Conservation (phyloP, 1,140 invertebrate genomes). For the Pogonomyrmex californicus region DNA sequence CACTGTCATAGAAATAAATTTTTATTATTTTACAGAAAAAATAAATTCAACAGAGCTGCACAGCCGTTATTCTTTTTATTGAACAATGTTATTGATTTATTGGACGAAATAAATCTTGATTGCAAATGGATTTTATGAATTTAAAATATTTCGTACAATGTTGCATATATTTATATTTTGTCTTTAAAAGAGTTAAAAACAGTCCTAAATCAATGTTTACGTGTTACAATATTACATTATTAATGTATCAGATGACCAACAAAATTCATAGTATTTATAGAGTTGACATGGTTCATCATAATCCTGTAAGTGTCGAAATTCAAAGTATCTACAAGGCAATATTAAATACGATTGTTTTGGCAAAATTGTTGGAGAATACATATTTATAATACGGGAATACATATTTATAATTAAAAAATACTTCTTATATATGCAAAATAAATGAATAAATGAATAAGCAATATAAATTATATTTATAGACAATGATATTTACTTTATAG, state of each 20-base stretch:
- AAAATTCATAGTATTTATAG: slow-evolving; percentile 40
- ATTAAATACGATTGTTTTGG: slow-evolving; percentile 19
- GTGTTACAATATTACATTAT: slow-evolving; percentile 4
- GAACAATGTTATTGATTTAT: slow-evolving; percentile 47
- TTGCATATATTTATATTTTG: slow-evolving; percentile 31
- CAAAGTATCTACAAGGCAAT: neutral
- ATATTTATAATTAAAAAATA: neutral
- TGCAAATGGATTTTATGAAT: slow-evolving; percentile 39
- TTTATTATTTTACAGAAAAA: slow-evolving; percentile 40
- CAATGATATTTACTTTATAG: neutral
- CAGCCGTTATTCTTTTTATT: slow-evolving; percentile 49
- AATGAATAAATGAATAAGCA: neutral
- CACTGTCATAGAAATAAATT: slow-evolving; percentile 29
- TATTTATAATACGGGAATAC: neutral
- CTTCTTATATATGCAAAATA: neutral
- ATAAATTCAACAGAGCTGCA: slow-evolving; percentile 58
- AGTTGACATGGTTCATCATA: neutral
- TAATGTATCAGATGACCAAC: slow-evolving; percentile 56
- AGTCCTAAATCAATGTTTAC: slow-evolving; percentile 58
- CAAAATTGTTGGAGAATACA: neutral
- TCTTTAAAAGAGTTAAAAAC: slow-evolving; percentile 57
- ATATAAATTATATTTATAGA: neutral
- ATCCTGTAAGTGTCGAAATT: neutral
- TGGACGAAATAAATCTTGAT: slow-evolving; percentile 49
- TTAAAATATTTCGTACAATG: slow-evolving; percentile 26